Evolutionary conservation across 2,888 invertebrate species (phyloP), one percentile per base, ranked within the genome.

Genomic region (Carterocephalus palaemon): DNA sequence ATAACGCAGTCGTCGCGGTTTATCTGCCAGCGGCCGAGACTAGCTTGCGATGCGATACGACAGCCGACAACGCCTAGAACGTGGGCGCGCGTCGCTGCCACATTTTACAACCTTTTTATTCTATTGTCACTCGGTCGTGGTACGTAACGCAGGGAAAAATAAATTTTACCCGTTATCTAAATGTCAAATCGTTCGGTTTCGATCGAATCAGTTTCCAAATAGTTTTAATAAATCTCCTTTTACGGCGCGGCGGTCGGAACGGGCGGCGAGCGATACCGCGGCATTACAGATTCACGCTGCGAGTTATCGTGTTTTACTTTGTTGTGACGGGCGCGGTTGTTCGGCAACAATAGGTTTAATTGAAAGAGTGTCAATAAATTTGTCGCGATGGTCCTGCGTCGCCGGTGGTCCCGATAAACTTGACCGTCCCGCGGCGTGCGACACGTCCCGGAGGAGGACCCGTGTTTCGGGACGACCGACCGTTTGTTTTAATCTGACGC

Each of bases 221-320:
- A 85, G 85, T 86, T 86, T 85, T 81, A 85, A 86, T 86, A 86
- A 86, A 86, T 86, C 86, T 85, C 84, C 83, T 85, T 86, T 86
- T 84, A 86, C 83, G 70, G 79, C 73, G 72, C 83, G 70, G 79
- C 73, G 72, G 57, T 64, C 62, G 63, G 66, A 68, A 69, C 72
- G 70, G 64, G 65, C 67, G 66, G 69, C 75, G 70, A 68, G 65
- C 72, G 80, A 82, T 84, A 82, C 67, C 70, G 70, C 63, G 69
- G 64, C 77, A 76, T 75, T 77, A 80, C 73, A 70, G 74, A 77
- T 76, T 75, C 81, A 78, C 68, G 77, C 74, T 71, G 75, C 75
- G 74, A 74, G 76, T 83, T 85, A 85, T 86, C 84, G 70, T 80
- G 84, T 80, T 81, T 73, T 78, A 77, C 74, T 78, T 71, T 78